phyloP scores from a whole-genome alignment of 1,140 invertebrate species.

The Pseudomyrmex gracilis region DNA sequence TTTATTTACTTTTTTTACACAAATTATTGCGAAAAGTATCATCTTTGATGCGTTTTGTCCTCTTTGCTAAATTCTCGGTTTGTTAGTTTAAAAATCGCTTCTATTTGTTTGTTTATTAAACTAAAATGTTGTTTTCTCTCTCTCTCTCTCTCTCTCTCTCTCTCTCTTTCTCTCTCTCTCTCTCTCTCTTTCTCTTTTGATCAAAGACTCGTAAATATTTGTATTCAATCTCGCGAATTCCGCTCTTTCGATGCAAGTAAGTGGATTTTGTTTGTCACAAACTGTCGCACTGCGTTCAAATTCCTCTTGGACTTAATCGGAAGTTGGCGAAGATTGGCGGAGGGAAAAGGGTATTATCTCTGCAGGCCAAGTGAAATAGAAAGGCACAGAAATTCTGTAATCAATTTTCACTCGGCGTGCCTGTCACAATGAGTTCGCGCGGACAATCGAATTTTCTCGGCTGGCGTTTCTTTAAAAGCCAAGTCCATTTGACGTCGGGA shows the following conservation, averaged over 20 bases:
- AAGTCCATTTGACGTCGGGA: background rate
- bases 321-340: background rate
- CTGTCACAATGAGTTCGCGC: conserved; percentile 73
- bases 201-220: background rate
- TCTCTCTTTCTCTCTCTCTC: too few relatives aligned
- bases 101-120: too few relatives aligned
- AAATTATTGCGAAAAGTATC: too few relatives aligned
- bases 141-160: too few relatives aligned
- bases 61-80: background rate
- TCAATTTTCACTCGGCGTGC: conserved; percentile 54
- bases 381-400: conserved; percentile 58
- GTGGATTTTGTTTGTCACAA: background rate
- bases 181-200: too few relatives aligned
- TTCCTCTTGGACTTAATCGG: background rate
- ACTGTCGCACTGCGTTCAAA: background rate
- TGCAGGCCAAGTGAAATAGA: conserved; percentile 32
- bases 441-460: conserved; percentile 74
- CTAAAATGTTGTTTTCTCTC: too few relatives aligned
- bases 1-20: too few relatives aligned
- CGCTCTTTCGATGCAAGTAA: background rate
- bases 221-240: background rate
- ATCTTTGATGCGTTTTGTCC: too few relatives aligned
- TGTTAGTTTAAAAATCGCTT: too few relatives aligned
- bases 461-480: conserved; percentile 59
- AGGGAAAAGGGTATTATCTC: conserved; percentile 3